phyloP scores from a whole-genome alignment of 1,140 invertebrate genomes.

The Helicoverpa armigera region DNA sequence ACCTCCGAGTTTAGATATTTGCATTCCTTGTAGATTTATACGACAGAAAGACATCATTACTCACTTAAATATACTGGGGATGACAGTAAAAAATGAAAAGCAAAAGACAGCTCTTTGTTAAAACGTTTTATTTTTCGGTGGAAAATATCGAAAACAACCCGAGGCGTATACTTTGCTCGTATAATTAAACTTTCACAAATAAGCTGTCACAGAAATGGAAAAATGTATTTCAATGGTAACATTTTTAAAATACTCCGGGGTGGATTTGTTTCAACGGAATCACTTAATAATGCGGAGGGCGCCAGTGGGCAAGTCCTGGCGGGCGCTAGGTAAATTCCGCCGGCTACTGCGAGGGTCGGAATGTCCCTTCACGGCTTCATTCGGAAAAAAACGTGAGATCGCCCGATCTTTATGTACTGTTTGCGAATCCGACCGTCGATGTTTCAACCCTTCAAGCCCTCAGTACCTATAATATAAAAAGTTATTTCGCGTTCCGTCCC shows the following conservation, averaged over 20 bases:
- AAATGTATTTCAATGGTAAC: slow-evolving; percentile 54
- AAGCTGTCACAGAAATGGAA: slow-evolving; percentile 51
- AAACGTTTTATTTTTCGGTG: slow-evolving; percentile 37
- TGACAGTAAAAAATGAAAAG: slow-evolving; percentile 48
- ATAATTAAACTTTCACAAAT: slow-evolving; percentile 53
- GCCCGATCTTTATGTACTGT: slow-evolving; percentile 80
- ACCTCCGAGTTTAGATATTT: slow-evolving; percentile 11
- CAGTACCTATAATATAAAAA: slow-evolving; percentile 74
- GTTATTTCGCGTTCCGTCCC: slow-evolving; percentile 66
- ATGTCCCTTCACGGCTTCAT: slow-evolving; percentile 79
- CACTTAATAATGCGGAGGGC: slow-evolving; percentile 67
- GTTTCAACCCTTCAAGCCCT: slow-evolving; percentile 74
- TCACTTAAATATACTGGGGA: slow-evolving; percentile 42
- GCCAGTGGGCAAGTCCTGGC: slow-evolving; percentile 53
- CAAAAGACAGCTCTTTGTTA: slow-evolving; percentile 17
- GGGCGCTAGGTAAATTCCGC: slow-evolving; percentile 64
- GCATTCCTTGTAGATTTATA: slow-evolving; percentile 42
- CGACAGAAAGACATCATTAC: slow-evolving; percentile 43
- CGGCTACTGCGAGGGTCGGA: slow-evolving; percentile 60
- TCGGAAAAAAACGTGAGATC: slow-evolving; percentile 77
- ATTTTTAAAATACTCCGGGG: slow-evolving; percentile 66
- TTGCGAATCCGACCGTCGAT: slow-evolving; percentile 76
- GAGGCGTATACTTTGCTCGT: slow-evolving; percentile 20
- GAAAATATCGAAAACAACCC: slow-evolving; percentile 43
- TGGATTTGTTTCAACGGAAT: slow-evolving; percentile 75